Evolutionary conservation across 2,113 vertebrate species (phyloP).

Genomic region (Pseudopipra pipra): DNA sequence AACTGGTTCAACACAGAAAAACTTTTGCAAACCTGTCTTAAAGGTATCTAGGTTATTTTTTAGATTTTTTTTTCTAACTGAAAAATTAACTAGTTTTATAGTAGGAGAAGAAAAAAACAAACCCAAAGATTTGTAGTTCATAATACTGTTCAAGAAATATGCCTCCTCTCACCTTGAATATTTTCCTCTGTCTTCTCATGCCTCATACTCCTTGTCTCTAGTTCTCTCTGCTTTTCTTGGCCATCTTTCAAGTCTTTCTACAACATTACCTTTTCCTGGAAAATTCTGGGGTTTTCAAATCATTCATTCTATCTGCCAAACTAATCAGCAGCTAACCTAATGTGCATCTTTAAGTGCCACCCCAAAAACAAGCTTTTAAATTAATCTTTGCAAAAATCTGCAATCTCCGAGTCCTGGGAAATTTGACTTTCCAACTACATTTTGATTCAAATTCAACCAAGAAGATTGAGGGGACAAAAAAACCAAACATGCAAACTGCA

Average conservation of each 20-base stretch:
- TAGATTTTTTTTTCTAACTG: not conserved
- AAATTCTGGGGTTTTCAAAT: not conserved
- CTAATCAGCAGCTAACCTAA: not conserved
- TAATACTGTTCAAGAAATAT: not conserved
- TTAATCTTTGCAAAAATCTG: not conserved
- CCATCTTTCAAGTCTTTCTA: not conserved
- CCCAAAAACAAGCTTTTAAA: not conserved
- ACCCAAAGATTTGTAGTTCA: not conserved
- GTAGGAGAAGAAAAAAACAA: not conserved
- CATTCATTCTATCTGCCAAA: not conserved
- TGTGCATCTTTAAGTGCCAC: not conserved
- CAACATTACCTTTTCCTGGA: not conserved
- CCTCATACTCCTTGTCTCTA: not conserved
- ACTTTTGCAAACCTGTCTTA: not conserved
- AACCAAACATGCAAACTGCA: not conserved
- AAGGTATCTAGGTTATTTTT: not conserved
- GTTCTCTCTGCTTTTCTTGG: not conserved
- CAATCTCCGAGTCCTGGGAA: not conserved
- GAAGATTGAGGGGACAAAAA: not conserved
- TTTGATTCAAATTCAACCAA: not conserved
- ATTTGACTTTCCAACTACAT: not conserved
- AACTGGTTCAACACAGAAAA: not conserved
- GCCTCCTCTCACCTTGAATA: not conserved
- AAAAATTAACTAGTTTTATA: not conserved
- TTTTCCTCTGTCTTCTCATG: not conserved